Conservation (phyloP, 2,888 invertebrate species). For the Caenorhabditis uteleia region DNA sequence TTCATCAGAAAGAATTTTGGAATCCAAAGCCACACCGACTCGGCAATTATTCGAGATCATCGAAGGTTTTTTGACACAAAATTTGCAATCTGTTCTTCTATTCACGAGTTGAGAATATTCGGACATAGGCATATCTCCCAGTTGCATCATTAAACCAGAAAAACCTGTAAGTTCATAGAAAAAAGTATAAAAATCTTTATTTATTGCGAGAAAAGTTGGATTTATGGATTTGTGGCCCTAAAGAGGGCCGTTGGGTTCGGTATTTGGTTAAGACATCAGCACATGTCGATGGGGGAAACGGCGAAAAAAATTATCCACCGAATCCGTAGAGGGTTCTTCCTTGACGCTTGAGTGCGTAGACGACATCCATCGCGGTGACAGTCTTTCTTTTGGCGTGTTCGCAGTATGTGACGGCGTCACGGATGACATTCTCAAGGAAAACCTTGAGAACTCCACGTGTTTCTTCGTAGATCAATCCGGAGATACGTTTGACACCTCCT, state of each 20-base stretch:
- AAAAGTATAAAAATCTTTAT: too few relatives aligned
- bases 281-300: background rate
- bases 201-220: too few relatives aligned
- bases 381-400: constrained; percentile 88
- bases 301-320: constrained; percentile 48
- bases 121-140: too few relatives aligned
- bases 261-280: too few relatives aligned
- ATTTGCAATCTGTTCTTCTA: too few relatives aligned
- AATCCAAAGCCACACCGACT: too few relatives aligned
- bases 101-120: too few relatives aligned
- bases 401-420: constrained; percentile 85
- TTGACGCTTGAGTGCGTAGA: constrained; percentile 74
- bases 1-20: too few relatives aligned
- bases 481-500: constrained; percentile 70
- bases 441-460: constrained; percentile 74
- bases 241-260: constrained; percentile 61
- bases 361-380: constrained; percentile 86
- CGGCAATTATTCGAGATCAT: too few relatives aligned
- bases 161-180: too few relatives aligned
- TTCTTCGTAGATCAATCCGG: constrained; percentile 68
- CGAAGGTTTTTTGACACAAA: too few relatives aligned
- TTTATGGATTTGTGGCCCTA: constrained; percentile 62
- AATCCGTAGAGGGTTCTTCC: constrained; percentile 66
- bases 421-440: constrained; percentile 83
- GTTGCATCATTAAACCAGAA: too few relatives aligned